Percentiles rank a stretch among this genome's conserved stretches.
phyloP scores from a whole-genome alignment of 2,113 vertebrate species.

The Rhinoptilus africanus region DNA sequence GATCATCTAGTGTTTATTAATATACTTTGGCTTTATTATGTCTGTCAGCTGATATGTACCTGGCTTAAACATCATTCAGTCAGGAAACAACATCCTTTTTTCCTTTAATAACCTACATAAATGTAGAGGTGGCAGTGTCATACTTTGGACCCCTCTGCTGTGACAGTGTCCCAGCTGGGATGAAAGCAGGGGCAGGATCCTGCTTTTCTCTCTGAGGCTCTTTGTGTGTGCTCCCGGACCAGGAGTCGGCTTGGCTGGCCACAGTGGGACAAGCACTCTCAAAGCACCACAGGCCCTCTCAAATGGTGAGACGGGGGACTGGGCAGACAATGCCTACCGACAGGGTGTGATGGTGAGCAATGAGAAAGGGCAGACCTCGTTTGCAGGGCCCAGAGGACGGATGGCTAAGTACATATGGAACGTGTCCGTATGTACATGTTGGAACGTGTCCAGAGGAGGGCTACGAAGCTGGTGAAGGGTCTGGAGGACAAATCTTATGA shows the following conservation, averaged over 20 bases:
- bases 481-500: no score
- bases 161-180: not conserved
- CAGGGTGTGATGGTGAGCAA: not conserved
- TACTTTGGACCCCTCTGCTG: not conserved
- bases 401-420: not conserved
- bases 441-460: no score
- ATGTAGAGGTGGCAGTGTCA: fast-evolving
- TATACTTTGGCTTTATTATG: not conserved
- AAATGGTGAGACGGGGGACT: fast-evolving
- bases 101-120: not conserved
- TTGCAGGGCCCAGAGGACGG: not conserved
- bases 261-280: not conserved
- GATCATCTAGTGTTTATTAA: no score
- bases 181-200: not conserved
- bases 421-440: no score
- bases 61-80: not conserved
- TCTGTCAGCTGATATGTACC: not conserved
- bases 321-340: not conserved
- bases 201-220: not conserved
- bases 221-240: not conserved
- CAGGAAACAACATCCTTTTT: not conserved
- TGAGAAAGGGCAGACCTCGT: not conserved
- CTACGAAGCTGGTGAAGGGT: no score
- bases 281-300: not conserved
- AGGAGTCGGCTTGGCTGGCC: fast-evolving